Base-by-base conservation (phyloP, 1,140 invertebrate species). In the Centruroides vittatus region DNA sequence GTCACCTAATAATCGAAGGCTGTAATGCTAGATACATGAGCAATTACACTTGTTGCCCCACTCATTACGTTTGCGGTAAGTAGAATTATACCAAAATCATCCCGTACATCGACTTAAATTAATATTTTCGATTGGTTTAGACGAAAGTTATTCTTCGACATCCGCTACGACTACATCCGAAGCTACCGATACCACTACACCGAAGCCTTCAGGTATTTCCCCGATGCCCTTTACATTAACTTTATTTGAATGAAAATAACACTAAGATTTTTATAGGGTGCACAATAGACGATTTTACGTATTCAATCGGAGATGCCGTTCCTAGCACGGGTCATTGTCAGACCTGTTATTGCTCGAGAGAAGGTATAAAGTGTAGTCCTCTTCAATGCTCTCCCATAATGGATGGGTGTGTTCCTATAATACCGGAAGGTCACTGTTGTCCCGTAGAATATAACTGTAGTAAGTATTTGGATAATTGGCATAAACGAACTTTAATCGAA, bases 361-460 rank as follows among this genome's bases (percentile, higher is more conserved):
- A 85, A 1, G 75, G 80, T 0, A 76, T 88, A 34, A 79, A 59
- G 10, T 68, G 67, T 35, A 50, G 62, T 13, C 46, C 50, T 23
- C 62, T 68, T 10, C 49, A 63, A 34, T 92, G 88, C 71, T 83
- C 86, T 53, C 82, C 84, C 1, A 78, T 86, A 52, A 75, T 89
- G 57, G 78, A 82, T 64, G 85, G 85, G 52, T 92, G 88, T 71
- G 79, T 74, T 55, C 86, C 88, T 1, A 80, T 90, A 35, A 79
- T 86, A 35, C 80, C 81, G 49, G 75, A 80, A 60, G 87, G 86
- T 35, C 82, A 89, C 70, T 91, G 88, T 72, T 91, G 88, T 71
- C 86, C 88, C n/a, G 83, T 84, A 52, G 86, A 85, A 67, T 90
- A 89, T 69, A 83, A 87, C 65, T 89, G 87, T 68, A 82, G 82